Percentiles rank a stretch among this genome's conserved stretches.
phyloP scores from a whole-genome alignment of 1,140 invertebrate species.

The Dendrolimus punctatus region DNA sequence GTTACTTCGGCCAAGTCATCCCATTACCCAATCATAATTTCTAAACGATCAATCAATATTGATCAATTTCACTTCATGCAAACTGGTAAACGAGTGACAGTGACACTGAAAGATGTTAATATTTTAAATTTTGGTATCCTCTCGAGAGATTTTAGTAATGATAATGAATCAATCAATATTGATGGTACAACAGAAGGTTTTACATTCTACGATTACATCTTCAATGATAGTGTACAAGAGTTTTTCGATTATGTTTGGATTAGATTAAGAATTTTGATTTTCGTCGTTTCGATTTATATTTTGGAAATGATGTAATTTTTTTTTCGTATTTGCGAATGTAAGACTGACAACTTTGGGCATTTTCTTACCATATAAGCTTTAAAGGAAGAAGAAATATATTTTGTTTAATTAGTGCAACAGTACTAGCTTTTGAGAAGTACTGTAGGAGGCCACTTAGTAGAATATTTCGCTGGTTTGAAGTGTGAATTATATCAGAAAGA shows the following conservation, averaged over 20 bases:
- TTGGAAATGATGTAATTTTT: slow-evolving; percentile 60
- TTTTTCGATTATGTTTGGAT: slow-evolving; percentile 58
- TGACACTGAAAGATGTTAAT: slow-evolving; percentile 24
- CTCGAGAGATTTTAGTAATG: slow-evolving; percentile 37
- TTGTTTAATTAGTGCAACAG: too few relatives aligned
- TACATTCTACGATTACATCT: slow-evolving; percentile 32
- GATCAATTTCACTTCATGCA: slow-evolving; percentile 21
- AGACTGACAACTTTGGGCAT: not conserved
- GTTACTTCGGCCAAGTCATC: slow-evolving; percentile 30
- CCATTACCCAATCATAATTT: slow-evolving; percentile 40
- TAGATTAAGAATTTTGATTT: slow-evolving; percentile 47
- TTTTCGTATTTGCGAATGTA: not conserved
- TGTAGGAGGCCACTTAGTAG: slow-evolving; percentile 1
- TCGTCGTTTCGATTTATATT: slow-evolving; percentile 58
- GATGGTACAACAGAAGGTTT: slow-evolving; percentile 8
- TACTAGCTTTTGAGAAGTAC: slow-evolving; percentile 1
- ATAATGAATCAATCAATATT: slow-evolving; percentile 19
- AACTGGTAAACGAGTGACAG: slow-evolving; percentile 16
- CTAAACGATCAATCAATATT: slow-evolving; percentile 20
- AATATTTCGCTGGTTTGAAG: not conserved
- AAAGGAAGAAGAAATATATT: slow-evolving; percentile 3
- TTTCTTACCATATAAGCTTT: not conserved
- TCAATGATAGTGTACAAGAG: slow-evolving; percentile 41
- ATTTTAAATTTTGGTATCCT: slow-evolving; percentile 42
- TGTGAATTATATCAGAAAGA: too few relatives aligned